These are phyloP conservation scores for Protomyctophum bolini DNA, from an alignment of 2,113 vertebrate genomes.

Conservation along the genomic window DNA sequence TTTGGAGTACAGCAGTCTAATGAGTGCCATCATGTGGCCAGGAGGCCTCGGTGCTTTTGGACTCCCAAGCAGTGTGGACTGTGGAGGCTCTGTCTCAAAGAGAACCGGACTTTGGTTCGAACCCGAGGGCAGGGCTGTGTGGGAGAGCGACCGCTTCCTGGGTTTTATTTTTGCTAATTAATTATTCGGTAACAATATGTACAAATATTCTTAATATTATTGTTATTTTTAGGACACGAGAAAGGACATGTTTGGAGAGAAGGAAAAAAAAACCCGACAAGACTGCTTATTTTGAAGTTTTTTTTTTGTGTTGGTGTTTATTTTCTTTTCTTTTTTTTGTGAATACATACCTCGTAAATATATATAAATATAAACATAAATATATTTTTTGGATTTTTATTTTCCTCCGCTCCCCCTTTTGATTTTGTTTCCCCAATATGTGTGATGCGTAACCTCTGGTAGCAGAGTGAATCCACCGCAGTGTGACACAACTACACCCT, in stretches of 20 bases:
- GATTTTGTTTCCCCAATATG: conserved; percentile 34
- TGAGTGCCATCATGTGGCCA: conserved; percentile 43
- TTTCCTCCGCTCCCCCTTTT: conserved; percentile 42
- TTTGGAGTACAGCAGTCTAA: conserved; percentile 47
- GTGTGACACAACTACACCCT: conserved; percentile 2
- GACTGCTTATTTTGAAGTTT: conserved; percentile 72
- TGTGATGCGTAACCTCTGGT: conserved; percentile 26
- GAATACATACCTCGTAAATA: conserved; percentile 83
- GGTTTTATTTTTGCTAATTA: conserved; percentile 61
- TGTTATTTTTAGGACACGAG: conserved; percentile 62
- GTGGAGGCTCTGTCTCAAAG: conserved; percentile 49
- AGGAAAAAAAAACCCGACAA: conserved; percentile 35
- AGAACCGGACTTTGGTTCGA: conserved; percentile 37
- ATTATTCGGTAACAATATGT: conserved; percentile 59
- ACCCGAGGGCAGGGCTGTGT: conserved; percentile 41
- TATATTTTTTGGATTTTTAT: conserved; percentile 81
- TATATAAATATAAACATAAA: conserved; percentile 80
- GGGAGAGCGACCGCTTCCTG: conserved; percentile 55
- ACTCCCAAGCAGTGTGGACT: conserved; percentile 46
- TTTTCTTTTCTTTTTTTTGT: conserved; percentile 66
- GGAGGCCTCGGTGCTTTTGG: conserved; percentile 53
- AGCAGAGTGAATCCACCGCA: conserved; percentile 21
- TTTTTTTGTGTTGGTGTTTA: conserved; percentile 53
- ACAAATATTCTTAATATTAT: conserved; percentile 59
- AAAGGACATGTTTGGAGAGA: conserved; percentile 61